Evolutionary conservation across 1,140 invertebrate species (phyloP).

Genomic region (Neuroterus valhalla): DNA sequence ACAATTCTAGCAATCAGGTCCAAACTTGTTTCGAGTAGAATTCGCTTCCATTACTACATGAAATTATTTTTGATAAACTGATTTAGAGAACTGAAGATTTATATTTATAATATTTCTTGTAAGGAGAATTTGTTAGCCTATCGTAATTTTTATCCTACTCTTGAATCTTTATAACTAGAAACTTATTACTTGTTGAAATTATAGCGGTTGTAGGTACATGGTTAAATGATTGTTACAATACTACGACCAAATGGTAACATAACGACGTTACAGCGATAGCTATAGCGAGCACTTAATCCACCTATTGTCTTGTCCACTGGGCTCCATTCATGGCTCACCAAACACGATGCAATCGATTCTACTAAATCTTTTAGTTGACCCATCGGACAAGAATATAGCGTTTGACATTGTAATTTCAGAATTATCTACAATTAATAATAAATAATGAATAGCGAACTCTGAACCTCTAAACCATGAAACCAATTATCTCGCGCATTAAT

Average conservation of each 20-base stretch:
- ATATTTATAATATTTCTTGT: too few relatives aligned
- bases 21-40: not conserved
- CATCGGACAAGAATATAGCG: not conserved
- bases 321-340: conserved; percentile 1
- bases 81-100: too few relatives aligned
- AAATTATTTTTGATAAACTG: too few relatives aligned
- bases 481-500: not conserved
- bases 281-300: conserved; percentile 5
- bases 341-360: not conserved
- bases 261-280: conserved; percentile 3
- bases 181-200: too few relatives aligned
- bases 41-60: not conserved
- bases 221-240: conserved; percentile 1
- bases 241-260: conserved; percentile 14
- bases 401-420: not conserved
- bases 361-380: conserved; percentile 17
- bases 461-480: not conserved
- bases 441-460: conserved; percentile 8
- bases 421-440: conserved; percentile 12
- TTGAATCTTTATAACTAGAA: too few relatives aligned
- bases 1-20: conserved; percentile 5
- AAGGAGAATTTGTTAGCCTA: too few relatives aligned
- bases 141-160: too few relatives aligned
- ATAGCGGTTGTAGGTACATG: not conserved
- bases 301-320: conserved; percentile 16